phyloP scores from a whole-genome alignment of 2,797 vertebrate species.

The Bucorvus abyssinicus region DNA sequence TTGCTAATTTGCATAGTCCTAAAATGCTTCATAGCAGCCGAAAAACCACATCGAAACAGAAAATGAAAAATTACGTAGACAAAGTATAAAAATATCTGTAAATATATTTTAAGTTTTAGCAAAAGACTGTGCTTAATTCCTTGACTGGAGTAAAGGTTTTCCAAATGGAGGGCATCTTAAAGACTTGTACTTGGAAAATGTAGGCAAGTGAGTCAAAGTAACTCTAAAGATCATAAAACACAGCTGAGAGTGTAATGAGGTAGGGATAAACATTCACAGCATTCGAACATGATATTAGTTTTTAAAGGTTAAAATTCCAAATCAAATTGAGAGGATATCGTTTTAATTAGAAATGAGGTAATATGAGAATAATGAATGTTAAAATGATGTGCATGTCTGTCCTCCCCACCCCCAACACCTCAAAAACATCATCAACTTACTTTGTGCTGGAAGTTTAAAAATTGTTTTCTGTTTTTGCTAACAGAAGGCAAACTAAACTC shows the following conservation, averaged over 20 bases:
- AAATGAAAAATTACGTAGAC: background rate
- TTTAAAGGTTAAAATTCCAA: constrained; percentile 36
- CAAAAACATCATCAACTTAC: background rate
- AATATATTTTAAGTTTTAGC: background rate
- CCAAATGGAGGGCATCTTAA: background rate
- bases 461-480: background rate
- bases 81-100: background rate
- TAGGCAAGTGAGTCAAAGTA: background rate
- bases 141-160: background rate
- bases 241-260: background rate
- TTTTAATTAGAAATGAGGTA: background rate
- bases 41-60: background rate
- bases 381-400: background rate
- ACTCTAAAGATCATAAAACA: background rate
- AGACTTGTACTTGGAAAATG: background rate
- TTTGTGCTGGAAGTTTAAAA: background rate
- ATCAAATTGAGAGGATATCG: background rate
- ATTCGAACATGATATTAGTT: background rate
- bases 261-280: background rate
- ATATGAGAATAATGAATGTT: background rate
- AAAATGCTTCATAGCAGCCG: background rate
- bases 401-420: too few relatives aligned
- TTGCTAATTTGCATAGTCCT: background rate
- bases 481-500: background rate
- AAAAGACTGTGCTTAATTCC: background rate